phyloP scores from a whole-genome alignment of 2,113 vertebrate species.

The Anarhynchus alexandrinus region DNA sequence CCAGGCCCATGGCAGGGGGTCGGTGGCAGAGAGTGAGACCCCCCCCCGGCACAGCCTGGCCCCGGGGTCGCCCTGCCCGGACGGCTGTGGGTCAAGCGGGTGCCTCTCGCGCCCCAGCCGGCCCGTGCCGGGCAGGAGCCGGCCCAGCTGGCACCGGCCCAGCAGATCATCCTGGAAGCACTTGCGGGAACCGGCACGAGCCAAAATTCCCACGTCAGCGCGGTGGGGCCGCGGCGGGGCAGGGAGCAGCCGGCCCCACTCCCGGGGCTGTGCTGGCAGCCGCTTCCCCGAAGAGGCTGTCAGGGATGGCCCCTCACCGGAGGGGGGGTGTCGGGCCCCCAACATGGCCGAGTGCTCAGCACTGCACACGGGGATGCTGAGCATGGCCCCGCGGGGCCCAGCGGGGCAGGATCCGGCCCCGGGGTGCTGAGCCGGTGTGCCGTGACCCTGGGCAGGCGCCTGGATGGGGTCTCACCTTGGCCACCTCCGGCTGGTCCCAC shows the following conservation, averaged over 20 bases:
- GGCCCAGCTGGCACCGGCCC: neutral
- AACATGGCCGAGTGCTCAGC: fast-evolving
- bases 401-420: neutral
- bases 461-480: neutral
- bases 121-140: neutral
- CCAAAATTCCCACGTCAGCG: neutral
- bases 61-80: fast-evolving
- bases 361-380: fast-evolving
- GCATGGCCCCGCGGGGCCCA: fast-evolving
- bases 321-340: neutral
- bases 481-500: neutral
- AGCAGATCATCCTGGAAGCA: neutral
- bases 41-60: fast-evolving
- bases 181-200: neutral
- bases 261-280: neutral
- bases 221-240: fast-evolving
- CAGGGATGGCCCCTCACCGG: fast-evolving
- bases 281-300: neutral
- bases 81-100: fast-evolving
- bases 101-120: fast-evolving
- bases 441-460: neutral
- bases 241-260: neutral
- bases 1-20: neutral
- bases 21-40: neutral
- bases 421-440: fast-evolving